Evolutionary conservation across 2,888 invertebrate species (phyloP).

Genomic region (Molanna angustata): DNA sequence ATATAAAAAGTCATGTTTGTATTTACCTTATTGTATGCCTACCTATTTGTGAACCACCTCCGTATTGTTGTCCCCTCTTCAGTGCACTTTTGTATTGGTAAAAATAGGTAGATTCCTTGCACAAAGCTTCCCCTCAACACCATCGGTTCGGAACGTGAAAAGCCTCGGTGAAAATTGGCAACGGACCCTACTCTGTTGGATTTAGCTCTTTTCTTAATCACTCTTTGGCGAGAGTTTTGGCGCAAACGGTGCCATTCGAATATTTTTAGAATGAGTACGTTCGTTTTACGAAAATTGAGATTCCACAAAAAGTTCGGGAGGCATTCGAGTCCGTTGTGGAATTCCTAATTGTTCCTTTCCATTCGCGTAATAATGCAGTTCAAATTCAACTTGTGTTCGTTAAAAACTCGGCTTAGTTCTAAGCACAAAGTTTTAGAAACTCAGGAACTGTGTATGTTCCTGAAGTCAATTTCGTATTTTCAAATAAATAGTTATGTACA

Average conservation of each 20-base stretch:
- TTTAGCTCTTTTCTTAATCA: constrained; percentile 28
- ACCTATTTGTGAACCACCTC: no score
- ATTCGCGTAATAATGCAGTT: no score
- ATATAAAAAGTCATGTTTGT: no score
- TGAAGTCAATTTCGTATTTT: no score
- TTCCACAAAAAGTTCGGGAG: constrained; percentile 6
- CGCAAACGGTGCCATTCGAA: constrained; percentile 8
- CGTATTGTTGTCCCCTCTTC: neutral
- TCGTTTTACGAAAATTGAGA: constrained; percentile 12
- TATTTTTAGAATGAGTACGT: constrained; percentile 14
- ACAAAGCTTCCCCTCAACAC: constrained; percentile 6
- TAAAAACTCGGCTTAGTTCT: no score
- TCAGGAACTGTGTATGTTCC: neutral
- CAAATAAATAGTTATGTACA: no score
- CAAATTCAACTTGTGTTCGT: no score
- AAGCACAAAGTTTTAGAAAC: neutral
- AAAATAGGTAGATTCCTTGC: no score
- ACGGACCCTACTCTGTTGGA: constrained; percentile 8
- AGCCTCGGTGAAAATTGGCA: constrained; percentile 17
- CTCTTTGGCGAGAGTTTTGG: constrained; percentile 20
- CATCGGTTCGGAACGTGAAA: constrained; percentile 1
- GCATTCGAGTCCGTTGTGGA: no score
- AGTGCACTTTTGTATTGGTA: constrained; percentile 16
- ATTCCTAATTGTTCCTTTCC: no score
- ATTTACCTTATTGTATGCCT: no score